Percentiles rank a stretch among this genome's conserved stretches.
Conservation (phyloP, 2,113 vertebrate genomes). For the Chloebia gouldiae region DNA sequence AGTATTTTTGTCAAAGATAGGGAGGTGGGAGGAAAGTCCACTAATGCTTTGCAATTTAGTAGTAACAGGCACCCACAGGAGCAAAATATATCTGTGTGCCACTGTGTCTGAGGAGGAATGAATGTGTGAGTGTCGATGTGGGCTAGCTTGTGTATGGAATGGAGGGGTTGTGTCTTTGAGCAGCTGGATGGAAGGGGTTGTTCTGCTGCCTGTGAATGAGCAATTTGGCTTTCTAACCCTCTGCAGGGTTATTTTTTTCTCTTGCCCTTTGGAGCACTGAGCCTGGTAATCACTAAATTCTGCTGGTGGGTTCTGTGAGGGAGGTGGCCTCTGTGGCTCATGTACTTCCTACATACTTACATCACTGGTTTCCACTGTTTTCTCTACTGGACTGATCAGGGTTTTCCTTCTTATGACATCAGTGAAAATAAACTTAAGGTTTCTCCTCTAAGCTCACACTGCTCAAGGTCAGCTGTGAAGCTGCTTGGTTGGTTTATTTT, state of each 20-base stretch:
- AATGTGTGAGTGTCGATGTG: not conserved
- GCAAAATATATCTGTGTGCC: not conserved
- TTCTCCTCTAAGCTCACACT: not conserved
- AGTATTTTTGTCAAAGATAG: not conserved
- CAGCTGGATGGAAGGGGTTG: not conserved
- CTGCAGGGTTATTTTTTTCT: not conserved
- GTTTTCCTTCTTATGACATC: not conserved
- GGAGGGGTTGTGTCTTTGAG: not conserved
- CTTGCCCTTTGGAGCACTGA: not conserved
- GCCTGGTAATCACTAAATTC: not conserved
- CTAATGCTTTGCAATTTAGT: not conserved
- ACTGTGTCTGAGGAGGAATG: not conserved
- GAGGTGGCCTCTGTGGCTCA: not conserved
- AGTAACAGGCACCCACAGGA: not conserved
- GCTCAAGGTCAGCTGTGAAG: not conserved
- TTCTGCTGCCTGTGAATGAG: not conserved
- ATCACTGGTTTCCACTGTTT: not conserved
- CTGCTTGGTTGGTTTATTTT: not conserved
- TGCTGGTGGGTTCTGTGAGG: not conserved
- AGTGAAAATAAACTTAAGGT: not conserved
- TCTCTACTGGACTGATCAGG: not conserved
- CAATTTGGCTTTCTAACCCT: not conserved
- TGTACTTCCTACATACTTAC: not conserved
- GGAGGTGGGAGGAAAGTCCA: not conserved
- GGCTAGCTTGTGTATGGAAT: not conserved